Evolutionary conservation across 2,888 invertebrate genomes (phyloP).

Genomic region (Abrostola triplasia): DNA sequence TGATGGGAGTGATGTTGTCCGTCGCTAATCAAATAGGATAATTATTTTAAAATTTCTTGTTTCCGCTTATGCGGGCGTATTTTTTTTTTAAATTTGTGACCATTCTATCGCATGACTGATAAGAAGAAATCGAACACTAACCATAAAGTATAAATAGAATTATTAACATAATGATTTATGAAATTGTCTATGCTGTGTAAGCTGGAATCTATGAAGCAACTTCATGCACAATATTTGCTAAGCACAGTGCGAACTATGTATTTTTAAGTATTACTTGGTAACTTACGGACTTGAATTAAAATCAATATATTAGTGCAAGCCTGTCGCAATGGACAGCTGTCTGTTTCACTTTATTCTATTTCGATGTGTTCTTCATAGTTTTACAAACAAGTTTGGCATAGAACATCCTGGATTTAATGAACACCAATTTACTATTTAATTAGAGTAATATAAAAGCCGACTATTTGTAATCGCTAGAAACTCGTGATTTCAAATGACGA

Average conservation of each 20-base stretch:
- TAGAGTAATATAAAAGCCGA: conserved; percentile 38
- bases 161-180: conserved; percentile 35
- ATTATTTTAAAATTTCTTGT: conserved; percentile 19
- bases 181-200: conserved; percentile 54
- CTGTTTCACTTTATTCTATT: conserved; percentile 60
- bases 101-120: conserved; percentile 44
- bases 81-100: conserved; percentile 26
- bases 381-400: conserved; percentile 49
- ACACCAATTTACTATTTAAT: conserved; percentile 52
- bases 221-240: conserved; percentile 73
- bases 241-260: conserved; percentile 70
- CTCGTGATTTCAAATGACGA: conserved; percentile 38
- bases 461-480: conserved; percentile 27
- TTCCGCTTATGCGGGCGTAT: conserved; percentile 22
- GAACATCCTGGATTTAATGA: conserved; percentile 44
- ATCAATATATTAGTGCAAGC: conserved; percentile 46
- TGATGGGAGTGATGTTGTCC: conserved; percentile 24
- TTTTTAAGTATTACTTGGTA: conserved; percentile 62
- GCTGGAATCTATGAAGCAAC: conserved; percentile 57
- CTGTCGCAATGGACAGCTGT: conserved; percentile 59
- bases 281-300: conserved; percentile 50
- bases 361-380: conserved; percentile 57
- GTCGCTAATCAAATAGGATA: conserved; percentile 32
- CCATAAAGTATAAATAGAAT: conserved; percentile 33
- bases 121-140: conserved; percentile 27